Evolutionary conservation across 35 echinoderm and acorn worm species (phyloP), one percentile per base, ranked within the genome.

Genomic region (Patiria miniata): DNA sequence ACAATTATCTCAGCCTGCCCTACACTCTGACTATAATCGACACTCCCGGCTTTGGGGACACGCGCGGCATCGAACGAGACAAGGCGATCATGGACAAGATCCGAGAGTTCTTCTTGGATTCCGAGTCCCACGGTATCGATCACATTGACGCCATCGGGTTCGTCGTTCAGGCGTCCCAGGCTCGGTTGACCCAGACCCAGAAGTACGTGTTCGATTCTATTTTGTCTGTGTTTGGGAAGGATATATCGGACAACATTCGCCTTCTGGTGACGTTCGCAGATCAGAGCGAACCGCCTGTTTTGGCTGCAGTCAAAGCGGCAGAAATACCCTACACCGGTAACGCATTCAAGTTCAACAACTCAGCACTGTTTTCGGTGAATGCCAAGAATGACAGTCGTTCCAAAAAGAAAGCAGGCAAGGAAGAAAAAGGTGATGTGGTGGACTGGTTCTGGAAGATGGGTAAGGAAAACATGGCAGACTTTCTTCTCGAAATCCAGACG

Each of bases 111-210:
- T 88, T 92, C 39, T 56, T 56, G 21, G 29, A 28, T 47, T 10
- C 36, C 0, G 54, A 36, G 10, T 26, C 39, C 29, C 36, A 85
- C 30, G 34, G 53, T 21, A 52, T 89, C 16, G 87, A 89, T 39
- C 87, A 89, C 34, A 81, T 89, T 18, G 87, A 89, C 81, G 88
- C 60, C 33, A 90, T 90, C 30, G 88, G 88, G 18, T 90, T 90
- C 68, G 88, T 90, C 7, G 68, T 65, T 42, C 80, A 90, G 68
- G 80, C 88, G 8, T 76, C 88, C 2, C 36, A 33, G n/a, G 21
- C 23, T 2, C 29, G 90, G 21, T 58, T 92, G 5, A 86, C 82
- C 0, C 44, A 22, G 0, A 78, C 82, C 8, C 87, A 89, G 55
- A 40, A 51, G 42, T 89, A 78, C 51, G 73, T 89, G n/a, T 89